phyloP scores from a whole-genome alignment of 92 coral and sea anemone species.

The Micromussa lordhowensis region DNA sequence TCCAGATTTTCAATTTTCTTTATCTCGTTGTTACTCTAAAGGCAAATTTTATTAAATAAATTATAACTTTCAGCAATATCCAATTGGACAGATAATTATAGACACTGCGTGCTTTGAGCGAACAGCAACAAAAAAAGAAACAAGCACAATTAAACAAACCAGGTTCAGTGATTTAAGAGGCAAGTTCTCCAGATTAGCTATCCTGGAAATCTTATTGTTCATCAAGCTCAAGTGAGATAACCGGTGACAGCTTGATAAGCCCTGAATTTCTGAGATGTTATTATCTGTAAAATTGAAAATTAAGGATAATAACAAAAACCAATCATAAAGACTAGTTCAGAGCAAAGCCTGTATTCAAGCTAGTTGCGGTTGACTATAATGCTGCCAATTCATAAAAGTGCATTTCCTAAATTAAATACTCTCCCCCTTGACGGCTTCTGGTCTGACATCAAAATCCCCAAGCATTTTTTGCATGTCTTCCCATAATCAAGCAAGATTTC shows the following conservation, averaged over 20 bases:
- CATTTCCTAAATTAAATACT: too few relatives aligned
- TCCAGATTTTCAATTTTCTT: slow-evolving; percentile 96
- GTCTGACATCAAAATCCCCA: too few relatives aligned
- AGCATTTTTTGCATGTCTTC: too few relatives aligned
- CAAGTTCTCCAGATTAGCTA: slow-evolving; percentile 76
- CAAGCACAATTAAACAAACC: slow-evolving; percentile 46
- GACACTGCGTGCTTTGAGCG: too few relatives aligned
- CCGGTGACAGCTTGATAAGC: slow-evolving; percentile 78
- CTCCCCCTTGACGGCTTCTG: too few relatives aligned
- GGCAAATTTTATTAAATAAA: not conserved
- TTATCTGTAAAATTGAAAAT: slow-evolving; percentile 66
- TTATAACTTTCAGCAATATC: not conserved
- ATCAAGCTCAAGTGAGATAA: slow-evolving; percentile 74
- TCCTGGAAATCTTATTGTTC: slow-evolving; percentile 83
- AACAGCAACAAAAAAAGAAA: too few relatives aligned
- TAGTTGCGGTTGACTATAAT: too few relatives aligned
- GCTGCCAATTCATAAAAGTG: not conserved
- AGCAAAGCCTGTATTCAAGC: not conserved
- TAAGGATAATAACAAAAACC: slow-evolving; percentile 13
- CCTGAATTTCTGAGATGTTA: slow-evolving; percentile 83
- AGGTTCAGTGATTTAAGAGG: slow-evolving; percentile 77
- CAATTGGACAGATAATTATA: too few relatives aligned
- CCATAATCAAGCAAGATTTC: too few relatives aligned
- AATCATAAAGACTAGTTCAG: not conserved
- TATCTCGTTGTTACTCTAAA: slow-evolving; percentile 90